Conservation (phyloP, 2,113 vertebrate species). For the Entelurus aequoreus region DNA sequence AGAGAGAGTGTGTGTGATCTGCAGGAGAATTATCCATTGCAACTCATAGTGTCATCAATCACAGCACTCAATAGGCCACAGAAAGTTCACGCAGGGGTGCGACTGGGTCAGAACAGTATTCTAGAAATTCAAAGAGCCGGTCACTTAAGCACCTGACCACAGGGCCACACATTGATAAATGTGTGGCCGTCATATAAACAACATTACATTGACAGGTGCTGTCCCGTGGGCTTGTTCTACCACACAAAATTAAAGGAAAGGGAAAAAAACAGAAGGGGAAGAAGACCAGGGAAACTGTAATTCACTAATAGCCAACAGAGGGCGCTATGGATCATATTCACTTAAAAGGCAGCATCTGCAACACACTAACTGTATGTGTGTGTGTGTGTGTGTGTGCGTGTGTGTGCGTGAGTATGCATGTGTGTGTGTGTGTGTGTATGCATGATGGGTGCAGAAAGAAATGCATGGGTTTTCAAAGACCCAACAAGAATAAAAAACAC, state of each 20-base stretch:
- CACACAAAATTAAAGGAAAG: slow-evolving; percentile 1
- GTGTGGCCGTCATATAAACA: slow-evolving; percentile 8
- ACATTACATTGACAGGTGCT: neutral
- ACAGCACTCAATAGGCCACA: slow-evolving; percentile 13
- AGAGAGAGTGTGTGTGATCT: neutral
- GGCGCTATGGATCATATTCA: slow-evolving; percentile 8
- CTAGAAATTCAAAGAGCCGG: slow-evolving; percentile 7
- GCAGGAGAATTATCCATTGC: slow-evolving; percentile 6
- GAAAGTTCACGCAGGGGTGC: slow-evolving; percentile 10
- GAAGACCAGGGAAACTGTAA: neutral
- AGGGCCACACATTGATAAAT: slow-evolving; percentile 4
- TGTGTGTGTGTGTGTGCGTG: neutral
- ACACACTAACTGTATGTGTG: neutral
- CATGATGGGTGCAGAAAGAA: no score
- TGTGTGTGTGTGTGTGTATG: no score
- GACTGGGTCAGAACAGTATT: slow-evolving; percentile 1
- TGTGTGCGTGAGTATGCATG: neutral
- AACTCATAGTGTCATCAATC: slow-evolving; percentile 12
- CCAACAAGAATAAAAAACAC: no score
- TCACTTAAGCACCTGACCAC: slow-evolving; percentile 9
- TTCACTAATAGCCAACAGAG: slow-evolving; percentile 3
- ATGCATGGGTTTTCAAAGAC: no score
- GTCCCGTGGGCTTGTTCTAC: neutral
- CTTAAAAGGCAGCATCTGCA: neutral
- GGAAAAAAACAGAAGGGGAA: neutral